Evolutionary conservation across 2,888 invertebrate species (phyloP).

Genomic region (Euzetes globulus): DNA sequence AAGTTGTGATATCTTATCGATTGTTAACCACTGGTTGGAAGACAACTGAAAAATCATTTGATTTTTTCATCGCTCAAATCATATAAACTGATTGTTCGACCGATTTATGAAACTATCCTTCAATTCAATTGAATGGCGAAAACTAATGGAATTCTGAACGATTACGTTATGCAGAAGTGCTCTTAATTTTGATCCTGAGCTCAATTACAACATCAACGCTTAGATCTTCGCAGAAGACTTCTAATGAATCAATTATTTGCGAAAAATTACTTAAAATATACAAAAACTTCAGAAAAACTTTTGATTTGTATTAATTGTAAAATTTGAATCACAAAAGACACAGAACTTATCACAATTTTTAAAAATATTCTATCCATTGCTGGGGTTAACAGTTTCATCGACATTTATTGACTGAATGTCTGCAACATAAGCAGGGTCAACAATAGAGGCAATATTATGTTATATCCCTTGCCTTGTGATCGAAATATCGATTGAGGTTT

Average conservation of each 20-base stretch:
- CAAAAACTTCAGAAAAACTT: too few relatives aligned
- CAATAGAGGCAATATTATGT: too few relatives aligned
- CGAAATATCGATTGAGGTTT: too few relatives aligned
- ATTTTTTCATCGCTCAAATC: background rate
- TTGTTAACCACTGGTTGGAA: background rate
- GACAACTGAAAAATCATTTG: background rate
- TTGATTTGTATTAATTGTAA: too few relatives aligned
- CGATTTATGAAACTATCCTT: background rate
- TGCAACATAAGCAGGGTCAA: too few relatives aligned
- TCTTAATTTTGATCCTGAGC: background rate
- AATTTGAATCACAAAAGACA: too few relatives aligned
- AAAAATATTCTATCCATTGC: too few relatives aligned
- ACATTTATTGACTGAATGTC: too few relatives aligned
- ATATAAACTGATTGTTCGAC: background rate
- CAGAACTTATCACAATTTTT: too few relatives aligned
- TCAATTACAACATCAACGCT: background rate
- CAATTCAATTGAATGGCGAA: background rate
- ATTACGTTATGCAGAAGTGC: background rate
- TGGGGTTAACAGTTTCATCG: too few relatives aligned
- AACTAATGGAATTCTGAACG: background rate
- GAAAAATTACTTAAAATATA: background rate
- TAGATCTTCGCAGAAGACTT: background rate
- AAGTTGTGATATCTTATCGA: background rate
- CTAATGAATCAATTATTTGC: background rate
- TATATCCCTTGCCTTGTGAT: too few relatives aligned